Evolutionary conservation across 2,888 invertebrate genomes (phyloP).

Genomic region (Julus scandinavius): DNA sequence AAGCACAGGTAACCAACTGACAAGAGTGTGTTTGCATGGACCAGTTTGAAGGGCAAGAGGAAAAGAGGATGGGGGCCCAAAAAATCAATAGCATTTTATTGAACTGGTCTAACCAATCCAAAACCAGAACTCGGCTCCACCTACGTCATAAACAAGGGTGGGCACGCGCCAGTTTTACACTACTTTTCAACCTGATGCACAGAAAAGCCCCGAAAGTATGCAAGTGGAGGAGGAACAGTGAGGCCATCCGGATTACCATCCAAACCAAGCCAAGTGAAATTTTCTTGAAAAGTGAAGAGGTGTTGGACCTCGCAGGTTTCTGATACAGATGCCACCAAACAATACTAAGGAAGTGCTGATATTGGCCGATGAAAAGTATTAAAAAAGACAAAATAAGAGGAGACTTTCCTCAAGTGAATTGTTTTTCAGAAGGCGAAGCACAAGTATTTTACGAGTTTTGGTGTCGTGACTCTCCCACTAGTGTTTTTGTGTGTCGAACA

Average conservation of each 20-base stretch:
- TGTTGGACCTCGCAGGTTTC: background rate
- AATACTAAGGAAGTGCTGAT: background rate
- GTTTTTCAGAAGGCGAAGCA: background rate
- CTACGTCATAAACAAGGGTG: slow-evolving; percentile 45
- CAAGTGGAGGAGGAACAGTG: slow-evolving; percentile 1
- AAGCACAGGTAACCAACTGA: slow-evolving; percentile 37
- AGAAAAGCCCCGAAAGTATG: slow-evolving; percentile 20
- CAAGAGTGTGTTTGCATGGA: slow-evolving; percentile 22
- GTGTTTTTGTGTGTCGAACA: background rate
- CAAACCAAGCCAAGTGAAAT: background rate
- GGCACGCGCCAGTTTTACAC: slow-evolving; percentile 40
- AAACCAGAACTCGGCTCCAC: slow-evolving; percentile 40
- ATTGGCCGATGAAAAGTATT: background rate
- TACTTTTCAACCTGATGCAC: slow-evolving; percentile 35
- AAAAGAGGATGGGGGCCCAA: slow-evolving; percentile 37
- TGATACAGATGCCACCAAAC: background rate
- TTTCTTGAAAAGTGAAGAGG: background rate
- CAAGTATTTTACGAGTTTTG: background rate
- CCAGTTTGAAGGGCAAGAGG: slow-evolving; percentile 32
- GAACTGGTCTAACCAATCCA: slow-evolving; percentile 45
- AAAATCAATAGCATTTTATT: slow-evolving; percentile 46
- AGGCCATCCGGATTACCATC: background rate
- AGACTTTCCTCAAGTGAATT: background rate
- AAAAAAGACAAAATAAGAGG: background rate
- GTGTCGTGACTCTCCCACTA: slow-evolving; percentile 43